These are phyloP conservation scores for Drosophila helvetica DNA, from an alignment of 2,888 invertebrate genomes.

Conservation along the genomic window DNA sequence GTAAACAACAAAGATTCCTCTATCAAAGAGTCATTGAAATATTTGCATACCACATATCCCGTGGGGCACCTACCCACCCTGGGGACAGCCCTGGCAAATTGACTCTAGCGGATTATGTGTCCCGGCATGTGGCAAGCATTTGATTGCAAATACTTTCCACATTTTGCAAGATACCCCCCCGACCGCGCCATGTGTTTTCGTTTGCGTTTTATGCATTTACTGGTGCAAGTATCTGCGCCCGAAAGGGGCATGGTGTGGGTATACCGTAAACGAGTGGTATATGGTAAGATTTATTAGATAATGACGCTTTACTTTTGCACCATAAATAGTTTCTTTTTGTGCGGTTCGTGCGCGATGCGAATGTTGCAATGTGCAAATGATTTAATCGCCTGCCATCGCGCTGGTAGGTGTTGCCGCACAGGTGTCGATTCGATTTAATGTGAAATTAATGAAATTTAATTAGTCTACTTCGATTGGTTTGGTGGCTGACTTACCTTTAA, in stretches of 20 bases:
- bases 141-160: slow-evolving; percentile 52
- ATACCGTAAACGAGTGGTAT: slow-evolving; percentile 32
- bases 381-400: slow-evolving; percentile 56
- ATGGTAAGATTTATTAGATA: slow-evolving; percentile 75
- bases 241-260: slow-evolving; percentile 1
- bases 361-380: slow-evolving; percentile 71
- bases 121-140: slow-evolving; percentile 42
- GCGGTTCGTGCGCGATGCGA: slow-evolving; percentile 32
- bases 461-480: not conserved
- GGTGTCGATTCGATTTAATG: slow-evolving; percentile 48
- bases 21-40: not conserved
- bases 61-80: not conserved
- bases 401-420: slow-evolving; percentile 24
- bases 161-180: slow-evolving; percentile 47
- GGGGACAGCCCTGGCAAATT: slow-evolving; percentile 16
- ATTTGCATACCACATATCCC: slow-evolving; percentile 13
- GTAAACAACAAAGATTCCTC: not conserved
- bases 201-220: slow-evolving; percentile 46
- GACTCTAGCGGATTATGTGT: slow-evolving; percentile 36
- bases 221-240: slow-evolving; percentile 8
- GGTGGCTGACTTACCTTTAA: slow-evolving; percentile 12
- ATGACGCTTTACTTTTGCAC: slow-evolving; percentile 61
- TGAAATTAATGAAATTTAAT: slow-evolving; percentile 31
- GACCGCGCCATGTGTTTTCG: slow-evolving; percentile 42
- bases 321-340: slow-evolving; percentile 41